A percentile compares a stretch with the other conserved stretches of the same genome.
These are phyloP conservation scores for Anarsia innoxiella DNA, from an alignment of 2,888 invertebrate species.

Conservation along the genomic window DNA sequence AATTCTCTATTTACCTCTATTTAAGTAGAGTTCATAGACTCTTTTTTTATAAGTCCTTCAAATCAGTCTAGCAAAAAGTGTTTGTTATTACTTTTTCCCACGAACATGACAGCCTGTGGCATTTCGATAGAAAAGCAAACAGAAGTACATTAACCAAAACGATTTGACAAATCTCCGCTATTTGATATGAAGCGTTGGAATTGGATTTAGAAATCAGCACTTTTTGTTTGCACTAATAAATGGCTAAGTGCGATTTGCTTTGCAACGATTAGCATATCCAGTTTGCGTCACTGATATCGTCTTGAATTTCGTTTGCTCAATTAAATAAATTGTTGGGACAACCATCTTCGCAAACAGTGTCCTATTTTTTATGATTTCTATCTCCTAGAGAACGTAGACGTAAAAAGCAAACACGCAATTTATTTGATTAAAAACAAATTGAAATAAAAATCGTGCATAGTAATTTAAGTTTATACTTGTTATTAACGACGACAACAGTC, in stretches of 20 bases:
- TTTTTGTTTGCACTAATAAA: neutral
- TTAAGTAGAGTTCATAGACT: too few species aligned
- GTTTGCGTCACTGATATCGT: neutral
- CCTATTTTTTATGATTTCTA: too few species aligned
- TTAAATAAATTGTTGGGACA: too few species aligned
- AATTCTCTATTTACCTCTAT: too few species aligned
- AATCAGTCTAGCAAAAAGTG: constrained; percentile 6
- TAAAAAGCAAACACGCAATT: too few species aligned
- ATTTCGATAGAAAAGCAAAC: constrained; percentile 18
- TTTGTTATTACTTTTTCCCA: constrained; percentile 20
- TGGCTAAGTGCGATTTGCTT: neutral
- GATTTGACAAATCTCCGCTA: constrained; percentile 20
- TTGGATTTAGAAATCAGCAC: neutral
- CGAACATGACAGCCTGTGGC: constrained; percentile 15
- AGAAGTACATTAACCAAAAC: constrained; percentile 18
- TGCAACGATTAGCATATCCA: neutral
- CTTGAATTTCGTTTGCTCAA: neutral
- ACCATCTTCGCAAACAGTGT: too few species aligned
- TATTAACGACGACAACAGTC: too few species aligned
- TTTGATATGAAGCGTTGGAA: constrained; percentile 13
- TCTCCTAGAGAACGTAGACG: too few species aligned
- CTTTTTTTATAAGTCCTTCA: too few species aligned
- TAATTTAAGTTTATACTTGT: too few species aligned
- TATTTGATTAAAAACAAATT: too few species aligned
- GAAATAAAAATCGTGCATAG: too few species aligned